Percentiles rank a stretch among this genome's conserved stretches.
Evolutionary conservation across 2,113 vertebrate species (phyloP).

Genomic region (Camarhynchus parvulus): DNA sequence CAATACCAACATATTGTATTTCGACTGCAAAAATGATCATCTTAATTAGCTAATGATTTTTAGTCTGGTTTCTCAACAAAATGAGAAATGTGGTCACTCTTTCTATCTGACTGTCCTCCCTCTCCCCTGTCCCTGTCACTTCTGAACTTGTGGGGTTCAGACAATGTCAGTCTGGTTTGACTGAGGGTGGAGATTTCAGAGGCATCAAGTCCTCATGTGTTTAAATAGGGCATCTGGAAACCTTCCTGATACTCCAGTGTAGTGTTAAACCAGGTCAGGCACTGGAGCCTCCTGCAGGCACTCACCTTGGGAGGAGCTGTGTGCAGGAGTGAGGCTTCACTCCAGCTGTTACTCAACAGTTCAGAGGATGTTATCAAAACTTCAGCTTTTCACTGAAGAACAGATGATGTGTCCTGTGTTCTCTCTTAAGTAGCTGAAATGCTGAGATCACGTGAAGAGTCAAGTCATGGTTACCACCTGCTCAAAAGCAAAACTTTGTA

Average conservation of each 20-base stretch:
- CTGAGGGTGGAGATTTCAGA: background rate
- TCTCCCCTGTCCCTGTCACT: background rate
- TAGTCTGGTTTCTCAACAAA: background rate
- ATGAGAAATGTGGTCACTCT: background rate
- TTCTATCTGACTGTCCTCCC: background rate
- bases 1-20: constrained; percentile 28
- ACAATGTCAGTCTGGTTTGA: background rate
- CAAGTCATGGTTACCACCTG: background rate
- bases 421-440: background rate
- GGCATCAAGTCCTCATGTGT: background rate
- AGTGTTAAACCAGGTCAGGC: background rate
- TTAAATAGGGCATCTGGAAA: background rate
- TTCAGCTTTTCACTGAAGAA: background rate
- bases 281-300: background rate
- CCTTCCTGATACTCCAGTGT: background rate
- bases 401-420: background rate
- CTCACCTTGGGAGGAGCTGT: background rate
- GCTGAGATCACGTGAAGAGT: background rate
- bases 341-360: background rate
- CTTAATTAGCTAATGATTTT: constrained; percentile 61
- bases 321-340: background rate
- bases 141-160: background rate
- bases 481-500: accelerated
- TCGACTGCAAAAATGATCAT: background rate
- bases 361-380: background rate